Evolutionary conservation across 2,888 invertebrate genomes (phyloP).

Genomic region (Aphodius sticticus): DNA sequence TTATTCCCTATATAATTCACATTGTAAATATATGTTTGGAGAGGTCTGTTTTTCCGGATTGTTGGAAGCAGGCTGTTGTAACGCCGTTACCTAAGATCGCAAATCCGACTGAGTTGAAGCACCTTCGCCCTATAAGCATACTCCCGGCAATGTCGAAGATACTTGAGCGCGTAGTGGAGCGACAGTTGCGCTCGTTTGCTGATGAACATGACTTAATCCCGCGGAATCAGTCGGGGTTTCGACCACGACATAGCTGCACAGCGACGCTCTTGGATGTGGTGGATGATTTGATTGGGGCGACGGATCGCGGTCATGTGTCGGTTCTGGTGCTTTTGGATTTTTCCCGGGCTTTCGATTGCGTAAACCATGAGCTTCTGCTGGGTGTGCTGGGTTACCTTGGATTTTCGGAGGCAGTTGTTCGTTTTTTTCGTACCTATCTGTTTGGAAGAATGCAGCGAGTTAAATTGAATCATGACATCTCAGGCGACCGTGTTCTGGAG

Average conservation of each 20-base stretch:
- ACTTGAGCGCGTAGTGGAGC: neutral
- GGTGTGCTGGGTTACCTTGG: neutral
- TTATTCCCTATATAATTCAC: neutral
- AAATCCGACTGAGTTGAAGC: neutral
- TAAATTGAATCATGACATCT: neutral
- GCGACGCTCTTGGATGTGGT: neutral
- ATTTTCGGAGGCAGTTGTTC: neutral
- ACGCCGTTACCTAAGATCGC: constrained; percentile 10
- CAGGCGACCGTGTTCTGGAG: neutral
- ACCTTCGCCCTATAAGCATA: constrained; percentile 19
- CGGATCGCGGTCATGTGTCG: neutral
- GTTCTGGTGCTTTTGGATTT: neutral
- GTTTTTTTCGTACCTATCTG: neutral
- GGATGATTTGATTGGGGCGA: neutral
- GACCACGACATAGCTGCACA: neutral
- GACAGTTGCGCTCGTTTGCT: neutral
- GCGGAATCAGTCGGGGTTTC: neutral
- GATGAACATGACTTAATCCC: neutral
- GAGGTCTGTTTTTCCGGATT: constrained; percentile 8
- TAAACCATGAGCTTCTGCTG: neutral
- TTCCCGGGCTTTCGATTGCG: neutral
- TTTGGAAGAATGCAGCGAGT: neutral
- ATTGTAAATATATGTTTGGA: neutral
- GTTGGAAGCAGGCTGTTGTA: constrained; percentile 4
- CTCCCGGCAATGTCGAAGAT: constrained; percentile 7